phyloP scores from a whole-genome alignment of 2,113 vertebrate species.

The Ctenodactylus gundi region DNA sequence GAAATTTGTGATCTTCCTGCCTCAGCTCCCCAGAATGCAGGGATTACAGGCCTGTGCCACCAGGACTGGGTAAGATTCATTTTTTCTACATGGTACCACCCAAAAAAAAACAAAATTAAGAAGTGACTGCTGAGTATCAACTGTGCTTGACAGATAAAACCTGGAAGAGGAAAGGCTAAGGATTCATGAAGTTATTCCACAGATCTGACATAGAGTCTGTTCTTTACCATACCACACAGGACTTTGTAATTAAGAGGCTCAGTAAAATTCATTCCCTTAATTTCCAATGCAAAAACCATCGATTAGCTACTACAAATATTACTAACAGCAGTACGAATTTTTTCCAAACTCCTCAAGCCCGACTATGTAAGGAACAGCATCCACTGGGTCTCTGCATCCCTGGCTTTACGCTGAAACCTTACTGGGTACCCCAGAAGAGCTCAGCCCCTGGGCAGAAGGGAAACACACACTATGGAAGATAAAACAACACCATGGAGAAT shows the following conservation, averaged over 20 bases:
- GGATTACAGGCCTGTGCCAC: too few species aligned
- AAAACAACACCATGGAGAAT: slow-evolving; percentile 30
- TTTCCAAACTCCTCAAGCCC: neutral
- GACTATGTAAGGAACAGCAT: neutral
- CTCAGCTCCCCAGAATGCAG: too few species aligned
- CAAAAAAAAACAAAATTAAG: neutral
- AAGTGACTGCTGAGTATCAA: neutral
- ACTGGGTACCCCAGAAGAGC: neutral
- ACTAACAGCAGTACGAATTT: neutral
- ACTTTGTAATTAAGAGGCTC: neutral
- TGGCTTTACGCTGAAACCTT: neutral
- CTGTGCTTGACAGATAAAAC: neutral
- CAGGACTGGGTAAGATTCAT: too few species aligned
- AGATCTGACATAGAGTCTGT: neutral
- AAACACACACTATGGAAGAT: neutral
- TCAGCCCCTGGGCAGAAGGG: neutral
- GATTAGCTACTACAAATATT: neutral
- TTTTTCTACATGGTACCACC: too few species aligned
- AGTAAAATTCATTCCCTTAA: slow-evolving; percentile 14
- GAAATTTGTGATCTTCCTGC: too few species aligned
- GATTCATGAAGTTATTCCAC: neutral
- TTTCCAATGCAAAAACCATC: neutral
- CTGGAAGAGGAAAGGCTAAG: neutral
- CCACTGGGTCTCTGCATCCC: neutral
- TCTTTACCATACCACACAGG: neutral